Percentiles rank a stretch among this genome's conserved stretches.
phyloP scores from a whole-genome alignment of 2,797 vertebrate species.

The Lepilemur septentrionalis region DNA sequence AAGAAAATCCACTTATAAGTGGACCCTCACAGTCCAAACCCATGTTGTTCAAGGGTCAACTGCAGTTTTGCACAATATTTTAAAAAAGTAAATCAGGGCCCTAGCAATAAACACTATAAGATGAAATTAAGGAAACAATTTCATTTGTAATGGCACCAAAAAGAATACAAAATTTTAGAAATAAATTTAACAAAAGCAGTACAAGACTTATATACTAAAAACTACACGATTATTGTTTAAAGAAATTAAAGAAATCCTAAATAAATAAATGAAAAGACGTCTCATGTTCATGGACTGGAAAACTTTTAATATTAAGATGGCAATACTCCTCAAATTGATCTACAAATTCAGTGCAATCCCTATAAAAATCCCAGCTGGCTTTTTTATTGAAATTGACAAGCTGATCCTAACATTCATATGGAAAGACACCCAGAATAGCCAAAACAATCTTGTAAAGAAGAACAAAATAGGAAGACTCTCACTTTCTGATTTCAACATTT shows the following conservation, averaged over 20 bases:
- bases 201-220: neutral
- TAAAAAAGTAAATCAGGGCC: neutral
- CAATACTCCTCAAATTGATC: neutral
- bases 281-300: neutral
- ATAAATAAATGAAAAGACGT: neutral
- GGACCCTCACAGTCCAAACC: neutral
- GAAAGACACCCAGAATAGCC: neutral
- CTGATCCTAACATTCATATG: neutral
- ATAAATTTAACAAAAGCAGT: neutral
- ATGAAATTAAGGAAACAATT: neutral
- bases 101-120: neutral
- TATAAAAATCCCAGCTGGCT: neutral
- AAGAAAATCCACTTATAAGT: neutral
- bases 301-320: neutral
- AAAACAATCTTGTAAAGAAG: neutral
- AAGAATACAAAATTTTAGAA: neutral
- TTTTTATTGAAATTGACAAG: neutral
- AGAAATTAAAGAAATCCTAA: neutral
- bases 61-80: neutral
- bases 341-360: neutral
- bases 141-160: neutral
- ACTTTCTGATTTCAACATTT: neutral
- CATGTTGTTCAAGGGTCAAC: neutral
- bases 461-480: neutral
- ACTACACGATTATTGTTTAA: neutral